phyloP scores from a whole-genome alignment of 2,797 vertebrate species.

The Onychomys torridus region DNA sequence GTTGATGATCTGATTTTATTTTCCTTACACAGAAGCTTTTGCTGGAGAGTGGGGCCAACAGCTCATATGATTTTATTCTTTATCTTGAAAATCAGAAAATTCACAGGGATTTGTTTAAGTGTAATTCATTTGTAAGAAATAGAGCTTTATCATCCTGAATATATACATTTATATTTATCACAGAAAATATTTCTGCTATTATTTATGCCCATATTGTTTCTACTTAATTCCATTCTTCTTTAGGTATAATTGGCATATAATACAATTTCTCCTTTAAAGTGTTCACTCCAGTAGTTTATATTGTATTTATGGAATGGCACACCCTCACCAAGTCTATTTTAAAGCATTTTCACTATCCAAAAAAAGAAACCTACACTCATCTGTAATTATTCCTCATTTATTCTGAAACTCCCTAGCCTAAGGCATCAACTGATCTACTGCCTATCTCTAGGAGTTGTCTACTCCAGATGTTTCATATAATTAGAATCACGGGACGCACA shows the following conservation, averaged over 20 bases:
- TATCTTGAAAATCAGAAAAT: background rate
- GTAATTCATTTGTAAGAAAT: background rate
- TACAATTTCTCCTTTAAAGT: background rate
- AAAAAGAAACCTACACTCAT: background rate
- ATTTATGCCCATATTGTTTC: background rate
- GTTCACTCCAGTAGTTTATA: background rate
- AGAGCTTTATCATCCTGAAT: background rate
- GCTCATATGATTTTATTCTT: background rate
- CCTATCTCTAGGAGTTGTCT: background rate
- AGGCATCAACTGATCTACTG: background rate
- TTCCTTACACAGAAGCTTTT: constrained; percentile 2
- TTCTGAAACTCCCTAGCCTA: background rate
- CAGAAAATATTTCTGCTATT: background rate
- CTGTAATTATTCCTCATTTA: background rate
- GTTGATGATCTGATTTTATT: background rate
- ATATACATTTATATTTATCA: background rate
- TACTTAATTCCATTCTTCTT: background rate
- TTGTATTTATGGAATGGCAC: background rate
- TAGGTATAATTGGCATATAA: background rate
- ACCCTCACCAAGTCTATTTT: background rate
- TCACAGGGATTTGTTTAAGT: background rate
- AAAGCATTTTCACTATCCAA: background rate
- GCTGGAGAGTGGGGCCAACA: background rate
- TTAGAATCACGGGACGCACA: background rate
- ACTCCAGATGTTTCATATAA: background rate